Percentiles rank a stretch among this genome's conserved stretches.
phyloP scores from a whole-genome alignment of 2,113 vertebrate species.

The Macrotus californicus region DNA sequence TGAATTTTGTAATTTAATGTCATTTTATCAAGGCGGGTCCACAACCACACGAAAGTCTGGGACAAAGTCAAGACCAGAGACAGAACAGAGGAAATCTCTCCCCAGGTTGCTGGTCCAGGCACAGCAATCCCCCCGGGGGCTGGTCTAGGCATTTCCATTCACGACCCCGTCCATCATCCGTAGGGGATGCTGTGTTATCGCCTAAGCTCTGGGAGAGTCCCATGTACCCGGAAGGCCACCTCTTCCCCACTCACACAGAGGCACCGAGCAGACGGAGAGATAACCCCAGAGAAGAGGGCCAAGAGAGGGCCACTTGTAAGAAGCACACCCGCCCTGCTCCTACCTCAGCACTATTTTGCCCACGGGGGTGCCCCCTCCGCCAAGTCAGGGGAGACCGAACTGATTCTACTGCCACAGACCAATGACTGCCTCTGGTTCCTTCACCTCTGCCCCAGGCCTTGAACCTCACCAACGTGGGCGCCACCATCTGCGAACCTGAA shows the following conservation, averaged over 20 bases:
- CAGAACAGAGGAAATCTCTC: background rate
- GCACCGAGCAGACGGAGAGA: too few relatives aligned
- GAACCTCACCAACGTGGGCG: rapidly evolving
- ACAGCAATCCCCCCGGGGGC: rapidly evolving
- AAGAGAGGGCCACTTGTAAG: background rate
- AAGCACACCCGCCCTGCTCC: too few relatives aligned
- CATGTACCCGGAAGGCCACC: background rate
- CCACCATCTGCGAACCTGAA: background rate
- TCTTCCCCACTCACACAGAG: background rate
- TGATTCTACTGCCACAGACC: background rate
- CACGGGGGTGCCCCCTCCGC: rapidly evolving
- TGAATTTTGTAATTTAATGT: background rate
- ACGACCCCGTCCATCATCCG: rapidly evolving
- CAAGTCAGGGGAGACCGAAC: background rate
- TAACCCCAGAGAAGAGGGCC: background rate
- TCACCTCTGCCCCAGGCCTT: background rate
- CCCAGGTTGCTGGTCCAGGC: rapidly evolving
- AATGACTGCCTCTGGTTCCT: rapidly evolving
- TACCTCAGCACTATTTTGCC: rapidly evolving
- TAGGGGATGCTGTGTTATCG: background rate
- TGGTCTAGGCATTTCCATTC: background rate
- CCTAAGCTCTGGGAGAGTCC: background rate
- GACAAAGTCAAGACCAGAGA: too few relatives aligned
- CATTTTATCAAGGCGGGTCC: too few relatives aligned
- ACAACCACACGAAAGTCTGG: too few relatives aligned